These are phyloP conservation scores for Psittacula derbiana DNA, from an alignment of 2,797 vertebrate species.

Conservation along the genomic window DNA sequence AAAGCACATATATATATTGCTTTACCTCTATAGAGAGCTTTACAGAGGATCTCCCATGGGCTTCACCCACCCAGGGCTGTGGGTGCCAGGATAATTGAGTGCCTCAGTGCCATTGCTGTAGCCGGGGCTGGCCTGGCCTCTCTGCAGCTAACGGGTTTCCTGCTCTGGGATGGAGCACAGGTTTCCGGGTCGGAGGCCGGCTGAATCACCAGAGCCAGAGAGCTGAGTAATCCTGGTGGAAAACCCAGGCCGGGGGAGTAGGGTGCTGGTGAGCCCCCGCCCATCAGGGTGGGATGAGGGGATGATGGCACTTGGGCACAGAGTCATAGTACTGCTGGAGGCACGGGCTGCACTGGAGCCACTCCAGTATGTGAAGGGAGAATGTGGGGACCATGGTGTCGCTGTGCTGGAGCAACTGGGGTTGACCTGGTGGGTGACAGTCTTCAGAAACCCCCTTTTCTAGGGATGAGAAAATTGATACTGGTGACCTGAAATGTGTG, in stretches of 20 bases:
- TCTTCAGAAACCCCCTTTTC: neutral
- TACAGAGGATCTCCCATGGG: neutral
- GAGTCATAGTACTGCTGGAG: accelerated
- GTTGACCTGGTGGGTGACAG: accelerated
- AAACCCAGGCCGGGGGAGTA: neutral
- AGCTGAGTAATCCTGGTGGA: constrained; percentile 7
- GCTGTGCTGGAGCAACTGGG: accelerated
- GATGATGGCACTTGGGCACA: neutral
- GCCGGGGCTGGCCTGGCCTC: neutral
- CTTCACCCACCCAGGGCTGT: neutral
- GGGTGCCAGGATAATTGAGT: accelerated
- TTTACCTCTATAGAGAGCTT: neutral
- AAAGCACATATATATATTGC: neutral
- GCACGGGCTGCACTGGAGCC: accelerated
- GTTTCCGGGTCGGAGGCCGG: neutral
- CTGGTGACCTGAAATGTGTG: neutral
- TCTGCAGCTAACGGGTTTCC: neutral
- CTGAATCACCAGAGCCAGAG: constrained; percentile 33
- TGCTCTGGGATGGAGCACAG: accelerated
- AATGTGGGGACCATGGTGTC: neutral
- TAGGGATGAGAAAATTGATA: neutral
- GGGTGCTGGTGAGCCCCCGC: neutral
- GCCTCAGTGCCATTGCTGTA: accelerated
- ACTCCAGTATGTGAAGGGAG: accelerated
- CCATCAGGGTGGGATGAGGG: accelerated